phyloP scores from a whole-genome alignment of 2,113 vertebrate species.

The Panurus biarmicus region DNA sequence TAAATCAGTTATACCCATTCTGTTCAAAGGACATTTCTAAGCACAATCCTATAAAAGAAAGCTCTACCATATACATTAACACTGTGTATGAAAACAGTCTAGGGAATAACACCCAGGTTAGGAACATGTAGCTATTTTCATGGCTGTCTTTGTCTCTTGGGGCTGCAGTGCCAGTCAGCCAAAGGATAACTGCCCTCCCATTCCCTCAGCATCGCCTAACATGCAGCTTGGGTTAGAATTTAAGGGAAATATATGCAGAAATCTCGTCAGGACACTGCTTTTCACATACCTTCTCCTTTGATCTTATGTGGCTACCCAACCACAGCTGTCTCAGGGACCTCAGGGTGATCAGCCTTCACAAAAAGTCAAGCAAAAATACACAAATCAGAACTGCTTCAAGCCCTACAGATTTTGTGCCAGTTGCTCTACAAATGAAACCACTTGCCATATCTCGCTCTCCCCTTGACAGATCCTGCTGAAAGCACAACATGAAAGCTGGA shows the following conservation, averaged over 20 bases:
- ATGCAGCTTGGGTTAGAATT: neutral
- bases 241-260: neutral
- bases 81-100: neutral
- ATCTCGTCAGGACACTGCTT: neutral
- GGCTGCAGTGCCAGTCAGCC: neutral
- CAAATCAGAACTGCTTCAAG: neutral
- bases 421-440: neutral
- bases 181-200: neutral
- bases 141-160: neutral
- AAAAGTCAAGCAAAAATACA: neutral
- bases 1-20: neutral
- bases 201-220: neutral
- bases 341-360: constrained; percentile 82
- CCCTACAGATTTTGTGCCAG: neutral
- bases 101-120: neutral
- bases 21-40: neutral
- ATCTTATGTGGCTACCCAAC: constrained; percentile 83
- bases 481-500: neutral
- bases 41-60: neutral
- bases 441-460: neutral
- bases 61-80: neutral
- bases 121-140: neutral
- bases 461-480: neutral
- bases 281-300: constrained; percentile 87
- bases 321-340: constrained; percentile 88